Conservation (phyloP, 1,140 invertebrate genomes). For the Palaemon carinicauda region DNA sequence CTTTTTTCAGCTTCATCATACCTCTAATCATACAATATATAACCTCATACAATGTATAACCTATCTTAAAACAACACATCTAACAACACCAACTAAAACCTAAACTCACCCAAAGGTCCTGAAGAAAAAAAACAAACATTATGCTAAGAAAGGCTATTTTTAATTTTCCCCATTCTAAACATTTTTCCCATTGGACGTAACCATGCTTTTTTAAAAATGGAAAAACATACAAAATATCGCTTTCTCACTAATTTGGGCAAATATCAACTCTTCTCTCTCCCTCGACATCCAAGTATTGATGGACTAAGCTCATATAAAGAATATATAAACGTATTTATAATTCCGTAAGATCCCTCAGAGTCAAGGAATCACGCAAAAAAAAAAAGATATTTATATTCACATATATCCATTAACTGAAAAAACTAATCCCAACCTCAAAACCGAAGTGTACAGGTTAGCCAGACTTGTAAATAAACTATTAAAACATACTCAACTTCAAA, state of each 20-base stretch:
- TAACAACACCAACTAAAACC: conserved; percentile 52
- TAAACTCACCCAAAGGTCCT: conserved; percentile 42
- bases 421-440: conserved; percentile 31
- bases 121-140: conserved; percentile 35
- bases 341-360: conserved; percentile 53
- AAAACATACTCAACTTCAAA: conserved; percentile 32
- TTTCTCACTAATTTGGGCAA: conserved; percentile 41
- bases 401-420: conserved; percentile 24
- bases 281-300: conserved; percentile 56
- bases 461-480: conserved; percentile 44
- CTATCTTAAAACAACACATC: conserved; percentile 43
- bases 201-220: conserved; percentile 36
- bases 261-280: conserved; percentile 36
- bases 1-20: conserved; percentile 53
- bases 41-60: conserved; percentile 5
- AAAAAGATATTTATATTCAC: background rate
- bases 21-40: conserved; percentile 31
- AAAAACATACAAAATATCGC: conserved; percentile 23
- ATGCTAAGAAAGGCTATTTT: conserved; percentile 51
- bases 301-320: conserved; percentile 55
- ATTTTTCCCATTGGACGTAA: conserved; percentile 47
- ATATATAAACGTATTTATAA: conserved; percentile 51
- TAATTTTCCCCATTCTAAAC: conserved; percentile 55
- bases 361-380: conserved; percentile 25
- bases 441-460: conserved; percentile 49